phyloP scores from a whole-genome alignment of 2,113 vertebrate species.

The Capreolus pygargus region DNA sequence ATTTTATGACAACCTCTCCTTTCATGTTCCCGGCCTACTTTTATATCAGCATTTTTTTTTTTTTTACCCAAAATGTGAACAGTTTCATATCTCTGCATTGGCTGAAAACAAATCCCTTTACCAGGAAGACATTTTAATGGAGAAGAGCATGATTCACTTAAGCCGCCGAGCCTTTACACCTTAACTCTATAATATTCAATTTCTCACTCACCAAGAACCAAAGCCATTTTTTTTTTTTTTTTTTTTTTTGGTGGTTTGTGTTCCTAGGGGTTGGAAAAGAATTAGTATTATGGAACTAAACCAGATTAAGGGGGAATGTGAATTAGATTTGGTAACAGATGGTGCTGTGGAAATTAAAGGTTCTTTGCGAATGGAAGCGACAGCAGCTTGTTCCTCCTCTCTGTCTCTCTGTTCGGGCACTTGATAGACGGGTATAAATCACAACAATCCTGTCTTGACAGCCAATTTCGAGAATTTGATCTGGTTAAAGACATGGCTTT shows the following conservation, averaged over 20 bases:
- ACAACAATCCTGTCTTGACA: constrained; percentile 97
- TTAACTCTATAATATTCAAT: constrained; percentile 78
- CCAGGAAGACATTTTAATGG: constrained; percentile 75
- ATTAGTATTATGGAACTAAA: constrained; percentile 96
- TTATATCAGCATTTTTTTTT: constrained; percentile 61
- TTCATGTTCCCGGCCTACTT: constrained; percentile 80
- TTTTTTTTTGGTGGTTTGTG: constrained; percentile 49
- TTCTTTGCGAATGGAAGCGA: constrained; percentile 91
- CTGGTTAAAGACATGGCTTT: constrained; percentile 98
- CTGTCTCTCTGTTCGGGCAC: constrained; percentile 75
- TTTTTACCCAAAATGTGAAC: constrained; percentile 57
- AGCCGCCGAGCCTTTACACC: constrained; percentile 74
- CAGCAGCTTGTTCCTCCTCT: constrained; percentile 85
- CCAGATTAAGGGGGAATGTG: constrained; percentile 95
- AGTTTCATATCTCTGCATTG: constrained; percentile 71
- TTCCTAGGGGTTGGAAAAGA: constrained; percentile 84
- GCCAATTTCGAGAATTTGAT: constrained; percentile 99
- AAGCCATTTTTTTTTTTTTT: constrained; percentile 43
- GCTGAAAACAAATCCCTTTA: constrained; percentile 81
- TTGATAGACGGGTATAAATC: constrained; percentile 99
- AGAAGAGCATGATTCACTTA: constrained; percentile 62
- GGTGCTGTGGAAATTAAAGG: constrained; percentile 95
- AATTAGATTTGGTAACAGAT: constrained; percentile 99
- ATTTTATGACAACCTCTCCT: constrained; percentile 82
- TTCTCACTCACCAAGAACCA: constrained; percentile 75